phyloP scores from a whole-genome alignment of 1,140 invertebrate genomes.

The Apis cerana region DNA sequence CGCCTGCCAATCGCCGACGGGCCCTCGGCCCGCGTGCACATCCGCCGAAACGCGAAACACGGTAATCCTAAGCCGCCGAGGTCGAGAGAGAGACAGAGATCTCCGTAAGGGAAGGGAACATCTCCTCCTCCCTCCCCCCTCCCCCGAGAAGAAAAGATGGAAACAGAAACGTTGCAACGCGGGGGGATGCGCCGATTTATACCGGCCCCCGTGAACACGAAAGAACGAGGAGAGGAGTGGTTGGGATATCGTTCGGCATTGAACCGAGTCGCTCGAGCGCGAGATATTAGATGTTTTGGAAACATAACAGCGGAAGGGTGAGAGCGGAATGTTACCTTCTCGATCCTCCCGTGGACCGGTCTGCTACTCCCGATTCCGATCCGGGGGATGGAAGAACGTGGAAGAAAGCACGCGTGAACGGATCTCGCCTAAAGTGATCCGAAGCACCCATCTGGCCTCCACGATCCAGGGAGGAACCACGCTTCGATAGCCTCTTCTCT shows the following conservation, averaged over 20 bases:
- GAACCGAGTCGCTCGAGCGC: constrained; percentile 67
- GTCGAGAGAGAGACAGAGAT: not conserved
- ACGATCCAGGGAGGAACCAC: constrained; percentile 39
- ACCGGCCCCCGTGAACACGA: not conserved
- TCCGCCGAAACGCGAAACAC: constrained; percentile 15
- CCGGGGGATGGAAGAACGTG: constrained; percentile 26
- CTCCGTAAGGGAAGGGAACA: too few species aligned
- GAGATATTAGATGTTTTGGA: constrained; percentile 72
- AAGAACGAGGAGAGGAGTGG: constrained; percentile 14
- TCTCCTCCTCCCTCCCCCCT: too few species aligned
- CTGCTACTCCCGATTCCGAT: not conserved
- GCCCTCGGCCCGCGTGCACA: not conserved
- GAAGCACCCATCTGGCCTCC: constrained; percentile 47
- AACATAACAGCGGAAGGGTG: constrained; percentile 65
- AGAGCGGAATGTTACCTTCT: constrained; percentile 56
- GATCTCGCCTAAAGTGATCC: constrained; percentile 31
- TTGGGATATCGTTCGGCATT: constrained; percentile 65
- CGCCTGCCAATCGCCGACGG: constrained; percentile 73
- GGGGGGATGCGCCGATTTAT: constrained; percentile 58
- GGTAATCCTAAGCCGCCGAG: constrained; percentile 6
- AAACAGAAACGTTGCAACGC: constrained; percentile 59
- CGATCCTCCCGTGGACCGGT: constrained; percentile 16
- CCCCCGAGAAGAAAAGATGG: constrained; percentile 11
- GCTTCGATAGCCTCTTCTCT: constrained; percentile 17
- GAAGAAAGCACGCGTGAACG: constrained; percentile 48